These are phyloP conservation scores for Cylindroiulus punctatus DNA, from an alignment of 2,888 invertebrate genomes.

Conservation along the genomic window DNA sequence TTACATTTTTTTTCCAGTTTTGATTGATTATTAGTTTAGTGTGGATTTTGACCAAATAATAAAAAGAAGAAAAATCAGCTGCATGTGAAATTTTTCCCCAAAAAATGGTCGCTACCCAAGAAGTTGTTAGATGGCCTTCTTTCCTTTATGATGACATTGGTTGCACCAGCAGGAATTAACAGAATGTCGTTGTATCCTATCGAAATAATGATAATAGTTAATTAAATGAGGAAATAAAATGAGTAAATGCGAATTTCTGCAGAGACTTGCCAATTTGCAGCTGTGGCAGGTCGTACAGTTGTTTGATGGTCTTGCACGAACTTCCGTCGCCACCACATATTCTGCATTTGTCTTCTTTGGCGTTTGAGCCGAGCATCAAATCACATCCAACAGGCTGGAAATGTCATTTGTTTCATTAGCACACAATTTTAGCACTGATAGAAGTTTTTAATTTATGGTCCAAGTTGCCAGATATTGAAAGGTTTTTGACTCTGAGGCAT, in stretches of 20 bases:
- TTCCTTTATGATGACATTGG: conserved; percentile 85
- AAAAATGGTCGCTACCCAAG: conserved; percentile 74
- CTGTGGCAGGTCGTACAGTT: conserved; percentile 77
- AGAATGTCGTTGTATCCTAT: conserved; percentile 92
- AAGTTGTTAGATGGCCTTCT: conserved; percentile 86
- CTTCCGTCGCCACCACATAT: conserved; percentile 90
- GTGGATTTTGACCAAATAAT: too few species aligned
- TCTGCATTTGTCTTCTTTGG: conserved; percentile 88
- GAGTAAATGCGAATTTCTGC: neutral
- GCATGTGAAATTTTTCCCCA: too few species aligned
- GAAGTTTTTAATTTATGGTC: neutral
- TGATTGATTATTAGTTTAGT: too few species aligned
- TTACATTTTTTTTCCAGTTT: too few species aligned
- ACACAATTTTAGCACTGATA: neutral
- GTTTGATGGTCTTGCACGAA: conserved; percentile 80
- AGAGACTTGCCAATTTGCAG: conserved; percentile 75
- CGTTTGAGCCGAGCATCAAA: conserved; percentile 87
- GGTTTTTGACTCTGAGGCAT: neutral
- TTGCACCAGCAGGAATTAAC: conserved; percentile 91
- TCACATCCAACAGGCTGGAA: conserved; percentile 90
- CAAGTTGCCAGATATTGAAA: neutral
- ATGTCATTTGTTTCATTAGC: conserved; percentile 1
- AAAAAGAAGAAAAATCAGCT: too few species aligned
- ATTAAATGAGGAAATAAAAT: neutral
- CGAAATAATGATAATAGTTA: conserved; percentile 53